Percentiles rank a stretch among this genome's conserved stretches.
These are phyloP conservation scores for Sialia sialis DNA, from an alignment of 2,113 vertebrate genomes.

Conservation along the genomic window DNA sequence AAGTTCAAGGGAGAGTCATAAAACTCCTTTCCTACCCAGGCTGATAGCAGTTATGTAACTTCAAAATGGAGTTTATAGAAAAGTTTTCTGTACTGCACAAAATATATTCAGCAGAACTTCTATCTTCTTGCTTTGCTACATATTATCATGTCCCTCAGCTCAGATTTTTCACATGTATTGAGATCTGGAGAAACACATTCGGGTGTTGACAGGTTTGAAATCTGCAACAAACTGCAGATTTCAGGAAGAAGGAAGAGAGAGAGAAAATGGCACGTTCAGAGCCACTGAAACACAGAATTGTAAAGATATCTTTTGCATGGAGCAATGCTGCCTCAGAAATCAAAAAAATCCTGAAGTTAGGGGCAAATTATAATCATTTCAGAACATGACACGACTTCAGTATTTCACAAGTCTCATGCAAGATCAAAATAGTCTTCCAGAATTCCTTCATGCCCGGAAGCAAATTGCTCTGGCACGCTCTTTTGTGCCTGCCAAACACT, in stretches of 20 bases:
- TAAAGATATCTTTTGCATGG: background rate
- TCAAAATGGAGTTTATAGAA: constrained; percentile 5
- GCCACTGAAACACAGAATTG: background rate
- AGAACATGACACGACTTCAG: background rate
- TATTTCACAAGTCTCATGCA: background rate
- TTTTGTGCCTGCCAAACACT: background rate
- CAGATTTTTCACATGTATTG: constrained; percentile 30
- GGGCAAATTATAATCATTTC: background rate
- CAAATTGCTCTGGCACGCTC: background rate
- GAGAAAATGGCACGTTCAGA: background rate
- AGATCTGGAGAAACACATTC: constrained; percentile 39
- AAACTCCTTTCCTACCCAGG: background rate
- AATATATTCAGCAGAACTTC: background rate
- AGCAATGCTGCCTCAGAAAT: background rate
- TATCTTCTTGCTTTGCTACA: background rate
- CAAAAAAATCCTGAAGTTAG: background rate
- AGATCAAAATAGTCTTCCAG: background rate
- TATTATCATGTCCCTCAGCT: background rate
- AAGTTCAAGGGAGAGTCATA: background rate
- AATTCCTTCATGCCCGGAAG: background rate
- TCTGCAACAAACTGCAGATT: background rate
- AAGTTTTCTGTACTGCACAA: constrained; percentile 6
- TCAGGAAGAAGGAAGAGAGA: background rate
- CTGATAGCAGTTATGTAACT: constrained; percentile 5
- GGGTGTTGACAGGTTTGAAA: constrained; percentile 48